Base-by-base conservation (phyloP, 2,113 vertebrate genomes). In the Noctilio leporinus region DNA sequence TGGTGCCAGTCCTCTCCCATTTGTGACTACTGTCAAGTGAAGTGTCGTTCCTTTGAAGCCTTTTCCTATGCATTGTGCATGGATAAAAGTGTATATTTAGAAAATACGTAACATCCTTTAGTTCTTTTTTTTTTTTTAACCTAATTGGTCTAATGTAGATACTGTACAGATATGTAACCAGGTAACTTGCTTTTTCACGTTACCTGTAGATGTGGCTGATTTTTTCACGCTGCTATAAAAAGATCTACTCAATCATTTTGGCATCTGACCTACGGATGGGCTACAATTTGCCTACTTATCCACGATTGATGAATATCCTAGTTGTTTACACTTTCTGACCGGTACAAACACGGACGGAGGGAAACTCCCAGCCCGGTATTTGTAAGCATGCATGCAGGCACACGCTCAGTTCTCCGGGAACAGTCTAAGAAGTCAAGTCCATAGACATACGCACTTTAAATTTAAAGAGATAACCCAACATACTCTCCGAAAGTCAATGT, bases 381-480 rank as follows among this genome's bases (percentile, higher is more conserved):
- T 0, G 2, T 43, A 24, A 11, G 3, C 5, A 11, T 6, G 3
- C 4, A 2, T 5, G 55, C 9, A 7, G 33, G 38, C 10, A 2
- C 35, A 12, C 4, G 30, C 4, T 15, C n/a, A 30, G 12, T n/a
- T n/a, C 64, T 91, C 78, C 38, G 4, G 30, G 33, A 30, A 67
- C 40, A 59, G 10, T 40, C 86, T 67, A 33, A 76, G 75, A 51
- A 35, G 40, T 17, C 1, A 0, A 30, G 28, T 30, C 9, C 17
- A 24, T 5, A 24, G 70, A 70, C 73, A 5, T 10, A 16, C 10
- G 20, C 47, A 62, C 33, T 84, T 88, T 91, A 78, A 77, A 28
- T 93, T 67, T 84, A 89, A 91, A 85, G 9, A 22, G 28, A n/a
- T 51, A 64, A 91, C n/a, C 77, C n/a, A 40, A 49, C 88, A 14